Base-by-base conservation (phyloP, 2,888 invertebrate species). In the Acanthosoma haemorrhoidale region DNA sequence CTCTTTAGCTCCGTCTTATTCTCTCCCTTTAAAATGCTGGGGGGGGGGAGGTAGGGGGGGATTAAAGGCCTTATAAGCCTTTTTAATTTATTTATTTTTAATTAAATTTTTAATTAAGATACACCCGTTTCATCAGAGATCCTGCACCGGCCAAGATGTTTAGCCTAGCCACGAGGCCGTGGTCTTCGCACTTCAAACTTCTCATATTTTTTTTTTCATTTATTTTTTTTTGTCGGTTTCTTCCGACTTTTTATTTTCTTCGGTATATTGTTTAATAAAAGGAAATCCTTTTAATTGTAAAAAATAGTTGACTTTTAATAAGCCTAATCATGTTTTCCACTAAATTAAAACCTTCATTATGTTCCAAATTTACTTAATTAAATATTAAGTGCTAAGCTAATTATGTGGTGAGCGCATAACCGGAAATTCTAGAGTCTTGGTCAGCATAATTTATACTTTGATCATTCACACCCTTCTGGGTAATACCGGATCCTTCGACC, bases 71-170 rank as follows among this genome's bases (percentile, higher is more conserved):
- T 41, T 64, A 64, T 64, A 64, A 64, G 64, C 64, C 39, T 32
- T 41, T 64, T 64, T 64, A 64, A 64, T 64, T 64, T 64, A 64
- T 64, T 64, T 64, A 64, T 64, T 64, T 64, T 64, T 64, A 64
- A 64, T 64, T 64, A 64, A 64, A 64, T 64, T 64, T 64, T 64
- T 64, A 64, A 64, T 64, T 64, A 64, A 64, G 64, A 64, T 64
- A 64, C 64, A 64, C 64, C 41, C 39, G 39, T 64, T 64, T 64
- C 64, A 64, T 64, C 64, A 64, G 64, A 38, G 64, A 18, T 58
- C 41, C 41, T 15, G n/a, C 4, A 29, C 29, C 36, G 43, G 43
- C 64, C n/a, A 39, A 64, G 64, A 41, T 16, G 64, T 64, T 41
- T 51, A 51, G 51, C 18, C 41, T 64, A 31, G 38, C 38, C 39